phyloP scores from a whole-genome alignment of 2,113 vertebrate genomes.

The Poeciliopsis prolifica region DNA sequence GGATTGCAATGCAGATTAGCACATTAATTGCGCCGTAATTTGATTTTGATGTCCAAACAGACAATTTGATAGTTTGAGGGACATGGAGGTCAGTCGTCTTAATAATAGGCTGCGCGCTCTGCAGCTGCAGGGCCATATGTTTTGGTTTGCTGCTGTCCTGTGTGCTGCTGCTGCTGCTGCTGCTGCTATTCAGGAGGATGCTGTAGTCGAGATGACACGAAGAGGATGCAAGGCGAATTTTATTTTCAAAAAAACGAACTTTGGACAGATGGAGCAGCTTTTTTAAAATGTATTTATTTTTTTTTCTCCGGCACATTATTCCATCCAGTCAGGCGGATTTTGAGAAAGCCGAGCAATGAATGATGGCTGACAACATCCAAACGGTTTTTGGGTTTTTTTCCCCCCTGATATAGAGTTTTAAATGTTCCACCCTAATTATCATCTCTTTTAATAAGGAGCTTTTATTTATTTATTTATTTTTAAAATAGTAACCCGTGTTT shows the following conservation, averaged over 20 bases:
- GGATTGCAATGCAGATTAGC: slow-evolving; percentile 80
- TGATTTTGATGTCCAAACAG: slow-evolving; percentile 67
- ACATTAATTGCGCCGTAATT: slow-evolving; percentile 76
- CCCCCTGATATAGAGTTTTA: too few species aligned
- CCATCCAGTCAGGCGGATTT: too few species aligned
- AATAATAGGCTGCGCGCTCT: slow-evolving; percentile 58
- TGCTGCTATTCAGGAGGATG: neutral
- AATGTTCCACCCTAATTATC: neutral
- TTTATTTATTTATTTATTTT: neutral
- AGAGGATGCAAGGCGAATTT: too few species aligned
- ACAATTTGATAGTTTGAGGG: slow-evolving; percentile 57
- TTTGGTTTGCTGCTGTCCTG: neutral
- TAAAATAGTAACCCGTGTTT: neutral
- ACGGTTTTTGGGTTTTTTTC: too few species aligned
- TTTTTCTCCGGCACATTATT: too few species aligned
- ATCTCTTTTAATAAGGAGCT: neutral
- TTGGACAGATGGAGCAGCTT: too few species aligned
- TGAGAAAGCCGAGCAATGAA: too few species aligned
- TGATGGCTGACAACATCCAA: too few species aligned
- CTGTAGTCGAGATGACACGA: too few species aligned
- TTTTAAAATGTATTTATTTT: too few species aligned
- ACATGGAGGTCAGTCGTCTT: slow-evolving; percentile 56
- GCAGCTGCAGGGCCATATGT: neutral
- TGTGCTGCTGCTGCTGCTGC: neutral
- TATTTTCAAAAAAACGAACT: too few species aligned